Base-by-base conservation (phyloP, 2,113 vertebrate species). In the Eubucco bourcierii region DNA sequence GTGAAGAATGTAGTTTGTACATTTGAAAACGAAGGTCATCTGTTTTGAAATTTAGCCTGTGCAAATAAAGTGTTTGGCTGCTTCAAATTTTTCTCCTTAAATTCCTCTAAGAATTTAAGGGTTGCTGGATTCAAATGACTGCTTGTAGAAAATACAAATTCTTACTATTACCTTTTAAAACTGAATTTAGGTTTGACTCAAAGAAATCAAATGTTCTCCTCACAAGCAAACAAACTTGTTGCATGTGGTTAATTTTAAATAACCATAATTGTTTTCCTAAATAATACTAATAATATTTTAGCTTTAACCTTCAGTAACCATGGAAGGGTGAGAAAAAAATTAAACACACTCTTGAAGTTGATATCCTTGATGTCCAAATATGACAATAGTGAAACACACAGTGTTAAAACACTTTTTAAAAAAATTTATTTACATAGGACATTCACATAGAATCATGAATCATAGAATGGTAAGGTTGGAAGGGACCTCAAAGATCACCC, bases 21-120 rank as follows among this genome's bases (percentile, higher is more conserved):
- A 80, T 93, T 58, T 93, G 68, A 96, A 95, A 94, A 80, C 3
- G 9, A 91, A 82, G 84, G 59, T 79, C 3, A n/a, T 85, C 52
- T 52, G 5, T 83, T 89, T 80, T 95, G 91, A 96, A 85, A 61
- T 80, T 46, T 33, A 89, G 85, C 79, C 90, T 74, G 66, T 37
- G 24, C 47, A 87, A 93, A 92, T 65, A 75, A 87, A 84, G 82
- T 44, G 10, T 64, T 85, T 74, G 52, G 44, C 68, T 92, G n/a
- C 63, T 66, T 93, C 21, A 50, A 34, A 47, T 87, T 93, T 74
- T 91, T 93, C 47, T 84, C 4, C 20, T 94, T 82, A 56, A 82
- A 90, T 89, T 90, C 64, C 60, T 80, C 16, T 55, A 74, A 52
- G 31, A 75, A 29, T 41, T 78, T 52, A 74, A 46, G 28, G 75